Conservation (phyloP, 1,140 invertebrate species). For the Diabrotica undecimpunctata region DNA sequence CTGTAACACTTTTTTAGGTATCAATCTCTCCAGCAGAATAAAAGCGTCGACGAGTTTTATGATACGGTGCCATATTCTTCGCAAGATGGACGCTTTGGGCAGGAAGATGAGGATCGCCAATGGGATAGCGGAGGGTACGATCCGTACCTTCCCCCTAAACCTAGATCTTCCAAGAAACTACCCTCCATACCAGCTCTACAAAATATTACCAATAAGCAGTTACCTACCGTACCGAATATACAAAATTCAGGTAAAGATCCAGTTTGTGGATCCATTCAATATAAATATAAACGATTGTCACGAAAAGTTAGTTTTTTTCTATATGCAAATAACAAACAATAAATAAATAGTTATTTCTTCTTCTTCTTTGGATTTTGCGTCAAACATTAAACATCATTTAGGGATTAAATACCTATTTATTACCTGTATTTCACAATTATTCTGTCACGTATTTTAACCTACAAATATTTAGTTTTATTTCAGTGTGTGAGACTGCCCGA, state of each 20-base stretch:
- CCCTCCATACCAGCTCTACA: conserved; percentile 43
- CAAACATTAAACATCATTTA: too few relatives aligned
- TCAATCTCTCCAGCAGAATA: conserved; percentile 32
- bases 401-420: too few relatives aligned
- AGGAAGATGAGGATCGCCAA: conserved; percentile 63
- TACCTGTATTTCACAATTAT: too few relatives aligned
- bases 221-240: conserved; percentile 41
- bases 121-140: conserved; percentile 64
- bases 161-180: conserved; percentile 46
- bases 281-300: too few relatives aligned
- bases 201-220: conserved; percentile 47
- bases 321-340: too few relatives aligned
- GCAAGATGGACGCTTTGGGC: conserved; percentile 55
- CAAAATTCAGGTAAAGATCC: neutral
- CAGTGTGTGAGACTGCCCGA: too few relatives aligned
- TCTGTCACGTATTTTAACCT: too few relatives aligned
- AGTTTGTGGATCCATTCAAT: too few relatives aligned
- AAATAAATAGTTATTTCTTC: too few relatives aligned
- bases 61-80: conserved; percentile 52
- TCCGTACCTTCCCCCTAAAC: conserved; percentile 37
- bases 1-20: conserved; percentile 25
- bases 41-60: conserved; percentile 52
- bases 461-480: too few relatives aligned
- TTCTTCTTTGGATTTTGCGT: too few relatives aligned
- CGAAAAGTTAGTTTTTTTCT: too few relatives aligned